These are phyloP conservation scores for Mastomys natalensis DNA, from an alignment of 2,113 vertebrate species.

Conservation along the genomic window DNA sequence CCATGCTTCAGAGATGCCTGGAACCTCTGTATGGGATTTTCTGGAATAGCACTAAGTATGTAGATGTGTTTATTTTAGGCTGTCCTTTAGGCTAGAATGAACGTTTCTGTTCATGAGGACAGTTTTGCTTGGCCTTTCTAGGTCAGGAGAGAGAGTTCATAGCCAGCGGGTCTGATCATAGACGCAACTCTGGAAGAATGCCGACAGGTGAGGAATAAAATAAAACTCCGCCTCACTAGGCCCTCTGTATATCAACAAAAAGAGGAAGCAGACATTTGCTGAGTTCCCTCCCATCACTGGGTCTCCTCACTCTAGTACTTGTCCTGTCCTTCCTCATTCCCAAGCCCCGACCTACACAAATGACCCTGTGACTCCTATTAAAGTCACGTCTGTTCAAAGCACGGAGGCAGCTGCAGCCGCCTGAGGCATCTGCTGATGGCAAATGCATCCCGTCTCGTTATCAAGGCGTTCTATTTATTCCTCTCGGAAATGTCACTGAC, in stretches of 20 bases:
- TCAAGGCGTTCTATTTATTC: constrained; percentile 60
- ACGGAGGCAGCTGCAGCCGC: constrained; percentile 44
- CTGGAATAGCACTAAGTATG: not conserved
- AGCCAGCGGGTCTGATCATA: not conserved
- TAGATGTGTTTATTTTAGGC: not conserved
- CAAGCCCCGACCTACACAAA: not conserved
- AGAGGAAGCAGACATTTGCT: not conserved
- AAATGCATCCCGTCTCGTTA: constrained; percentile 61
- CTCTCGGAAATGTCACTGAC: constrained; percentile 68
- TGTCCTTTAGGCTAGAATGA: not conserved
- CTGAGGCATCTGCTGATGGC: constrained; percentile 34
- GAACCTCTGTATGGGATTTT: not conserved
- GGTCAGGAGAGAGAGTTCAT: not conserved
- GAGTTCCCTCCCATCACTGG: not conserved
- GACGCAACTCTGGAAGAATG: not conserved
- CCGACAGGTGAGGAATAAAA: not conserved
- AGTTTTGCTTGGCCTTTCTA: not conserved
- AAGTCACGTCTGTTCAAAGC: constrained; percentile 23
- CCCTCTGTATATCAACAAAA: not conserved
- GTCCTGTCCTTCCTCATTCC: not conserved
- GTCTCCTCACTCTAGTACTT: not conserved
- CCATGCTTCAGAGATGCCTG: not conserved
- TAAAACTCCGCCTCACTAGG: not conserved
- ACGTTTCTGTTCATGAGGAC: not conserved
- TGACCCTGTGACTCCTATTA: not conserved